A percentile compares a stretch with the other conserved stretches of the same genome.
These are phyloP conservation scores for Cyclina sinensis DNA, from an alignment of 1,140 invertebrate species.

Conservation along the genomic window DNA sequence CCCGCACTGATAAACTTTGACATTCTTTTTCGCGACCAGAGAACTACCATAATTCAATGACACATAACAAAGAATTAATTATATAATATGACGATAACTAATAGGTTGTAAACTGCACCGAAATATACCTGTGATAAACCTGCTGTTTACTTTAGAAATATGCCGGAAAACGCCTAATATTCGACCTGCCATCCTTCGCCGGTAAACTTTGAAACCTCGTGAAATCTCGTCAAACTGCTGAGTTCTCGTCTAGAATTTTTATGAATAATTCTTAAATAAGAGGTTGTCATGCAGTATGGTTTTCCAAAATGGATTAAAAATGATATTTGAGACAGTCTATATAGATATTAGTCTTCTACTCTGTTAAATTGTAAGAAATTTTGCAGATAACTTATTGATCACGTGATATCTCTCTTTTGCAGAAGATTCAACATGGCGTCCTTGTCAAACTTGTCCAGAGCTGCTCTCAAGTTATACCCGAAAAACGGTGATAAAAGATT, in stretches of 20 bases:
- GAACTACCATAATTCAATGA: neutral
- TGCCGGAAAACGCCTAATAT: constrained; percentile 55
- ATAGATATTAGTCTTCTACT: neutral
- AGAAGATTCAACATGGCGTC: constrained; percentile 62
- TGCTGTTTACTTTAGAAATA: constrained; percentile 5
- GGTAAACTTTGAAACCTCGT: constrained; percentile 77
- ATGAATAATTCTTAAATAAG: neutral
- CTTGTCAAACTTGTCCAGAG: constrained; percentile 47
- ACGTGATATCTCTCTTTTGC: constrained; percentile 31
- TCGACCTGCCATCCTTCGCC: constrained; percentile 71
- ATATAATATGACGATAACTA: neutral
- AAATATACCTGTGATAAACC: constrained; percentile 52
- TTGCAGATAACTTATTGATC: neutral
- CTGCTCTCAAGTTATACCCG: constrained; percentile 29
- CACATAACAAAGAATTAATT: neutral
- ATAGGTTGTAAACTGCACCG: too few species aligned
- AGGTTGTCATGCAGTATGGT: neutral
- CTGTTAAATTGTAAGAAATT: neutral
- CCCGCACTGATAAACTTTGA: too few species aligned
- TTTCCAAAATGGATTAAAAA: neutral
- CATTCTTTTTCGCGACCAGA: neutral
- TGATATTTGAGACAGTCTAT: neutral
- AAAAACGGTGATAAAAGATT: constrained; percentile 45
- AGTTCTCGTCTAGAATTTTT: neutral
- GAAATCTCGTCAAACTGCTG: constrained; percentile 18